Evolutionary conservation across 2,113 vertebrate genomes (phyloP).

Genomic region (Pandion haliaetus): DNA sequence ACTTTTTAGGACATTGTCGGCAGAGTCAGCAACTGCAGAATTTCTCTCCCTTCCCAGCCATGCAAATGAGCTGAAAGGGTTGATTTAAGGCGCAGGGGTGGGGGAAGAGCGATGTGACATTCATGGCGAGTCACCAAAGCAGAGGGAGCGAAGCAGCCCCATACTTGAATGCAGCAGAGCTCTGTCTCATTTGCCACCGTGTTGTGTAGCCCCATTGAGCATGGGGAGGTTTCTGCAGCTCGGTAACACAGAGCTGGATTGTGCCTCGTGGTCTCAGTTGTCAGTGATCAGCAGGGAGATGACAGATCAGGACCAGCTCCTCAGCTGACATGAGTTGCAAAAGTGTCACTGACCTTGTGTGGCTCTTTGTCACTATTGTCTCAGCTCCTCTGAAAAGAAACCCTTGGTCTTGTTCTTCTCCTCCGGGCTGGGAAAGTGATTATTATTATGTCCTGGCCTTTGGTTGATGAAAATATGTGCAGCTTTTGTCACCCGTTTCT

Average conservation of each 20-base stretch:
- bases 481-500: not conserved
- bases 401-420: not conserved
- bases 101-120: not conserved
- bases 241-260: not conserved
- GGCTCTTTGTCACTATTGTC: slow-evolving; percentile 35
- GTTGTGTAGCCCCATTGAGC: not conserved
- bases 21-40: not conserved
- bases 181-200: accelerated
- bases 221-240: not conserved
- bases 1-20: not conserved
- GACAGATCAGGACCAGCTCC: slow-evolving; percentile 7
- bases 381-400: slow-evolving; percentile 23
- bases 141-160: not conserved
- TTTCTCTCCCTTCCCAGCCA: not conserved
- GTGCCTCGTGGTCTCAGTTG: not conserved
- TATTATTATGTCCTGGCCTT: slow-evolving; percentile 7
- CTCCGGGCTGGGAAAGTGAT: not conserved
- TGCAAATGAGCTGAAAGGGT: not conserved
- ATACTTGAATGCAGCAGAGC: not conserved
- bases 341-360: slow-evolving; percentile 35
- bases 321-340: not conserved
- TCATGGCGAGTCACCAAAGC: not conserved
- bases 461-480: slow-evolving; percentile 9
- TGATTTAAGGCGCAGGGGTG: not conserved
- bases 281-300: slow-evolving; percentile 6